Base-by-base conservation (phyloP, 2,113 vertebrate genomes). In the Oriolus oriolus region DNA sequence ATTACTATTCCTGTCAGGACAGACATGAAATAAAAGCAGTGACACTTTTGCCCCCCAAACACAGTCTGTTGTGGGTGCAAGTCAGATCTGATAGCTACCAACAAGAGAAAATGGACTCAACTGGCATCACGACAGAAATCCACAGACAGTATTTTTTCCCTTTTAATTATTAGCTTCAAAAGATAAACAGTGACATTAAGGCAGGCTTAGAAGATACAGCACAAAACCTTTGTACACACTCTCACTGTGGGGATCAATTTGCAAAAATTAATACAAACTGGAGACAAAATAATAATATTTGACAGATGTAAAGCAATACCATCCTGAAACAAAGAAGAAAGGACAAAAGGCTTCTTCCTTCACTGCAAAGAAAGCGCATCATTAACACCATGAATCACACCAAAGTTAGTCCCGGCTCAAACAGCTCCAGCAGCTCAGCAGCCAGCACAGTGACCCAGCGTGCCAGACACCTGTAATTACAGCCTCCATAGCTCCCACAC, bases 91-190 rank as follows among this genome's bases (percentile, higher is more conserved):
- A 84, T 44, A 84, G 61, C 27, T 82, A 87, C 37, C 56, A 65
- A 66, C 35, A 74, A 75, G 70, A 93, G 56, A 89, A 95, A 95
- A 61, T 20, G 41, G 66, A 56, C 74, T 91, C 66, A 65, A 64
- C 47, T 83, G 74, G 78, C 54, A 88, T 31, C 56, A 41, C 2
- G 6, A 81, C 66, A 91, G 78, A 95, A 97, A 90, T 45, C 35
- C 81, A 92, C 27, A 91, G 83, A 45, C 78, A 93, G 13, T 18
- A 47, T 74, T 94, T 94, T 80, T 77, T 80, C 24, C 50, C 77
- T 89, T 96, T 94, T 93, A 97, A 97, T 97, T 94, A 95, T 93
- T 91, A 93, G 63, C 89, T 95, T 96, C 95, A 94, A 95, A 97
- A 89, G 65, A 65, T 39, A 90, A 95, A 92, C 59, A 57, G 31